Conservation (phyloP, 2,797 vertebrate species). For the Sylvilagus floridanus region DNA sequence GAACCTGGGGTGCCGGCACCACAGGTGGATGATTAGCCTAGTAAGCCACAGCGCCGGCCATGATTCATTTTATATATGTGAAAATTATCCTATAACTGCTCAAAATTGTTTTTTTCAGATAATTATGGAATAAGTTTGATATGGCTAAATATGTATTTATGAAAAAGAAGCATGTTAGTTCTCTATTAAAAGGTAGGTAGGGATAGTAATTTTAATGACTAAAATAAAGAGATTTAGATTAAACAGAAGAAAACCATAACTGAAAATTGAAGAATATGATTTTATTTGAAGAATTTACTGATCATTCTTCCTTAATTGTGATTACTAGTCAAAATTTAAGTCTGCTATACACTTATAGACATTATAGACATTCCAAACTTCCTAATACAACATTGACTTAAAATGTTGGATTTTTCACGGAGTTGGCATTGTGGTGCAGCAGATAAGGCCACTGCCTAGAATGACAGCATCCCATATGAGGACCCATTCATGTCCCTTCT, state of each 20-base stretch:
- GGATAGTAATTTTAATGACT: not conserved
- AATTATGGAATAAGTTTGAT: not conserved
- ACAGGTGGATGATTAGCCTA: no score
- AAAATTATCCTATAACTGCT: not conserved
- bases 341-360: not conserved
- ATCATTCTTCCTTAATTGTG: not conserved
- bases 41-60: no score
- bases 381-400: not conserved
- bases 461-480: no score
- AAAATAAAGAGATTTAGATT: not conserved
- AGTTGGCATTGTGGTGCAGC: no score
- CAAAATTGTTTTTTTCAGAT: not conserved
- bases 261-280: not conserved
- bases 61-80: not conserved
- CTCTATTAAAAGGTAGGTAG: not conserved
- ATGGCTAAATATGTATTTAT: not conserved
- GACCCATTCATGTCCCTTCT: no score
- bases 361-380: not conserved
- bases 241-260: constrained; percentile 7
- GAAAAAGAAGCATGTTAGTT: not conserved
- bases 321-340: constrained; percentile 22
- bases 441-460: no score
- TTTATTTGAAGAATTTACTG: not conserved
- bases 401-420: not conserved
- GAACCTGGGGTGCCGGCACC: no score